These are phyloP conservation scores for Copidosoma floridanum DNA, from an alignment of 1,140 invertebrate genomes.

Conservation along the genomic window DNA sequence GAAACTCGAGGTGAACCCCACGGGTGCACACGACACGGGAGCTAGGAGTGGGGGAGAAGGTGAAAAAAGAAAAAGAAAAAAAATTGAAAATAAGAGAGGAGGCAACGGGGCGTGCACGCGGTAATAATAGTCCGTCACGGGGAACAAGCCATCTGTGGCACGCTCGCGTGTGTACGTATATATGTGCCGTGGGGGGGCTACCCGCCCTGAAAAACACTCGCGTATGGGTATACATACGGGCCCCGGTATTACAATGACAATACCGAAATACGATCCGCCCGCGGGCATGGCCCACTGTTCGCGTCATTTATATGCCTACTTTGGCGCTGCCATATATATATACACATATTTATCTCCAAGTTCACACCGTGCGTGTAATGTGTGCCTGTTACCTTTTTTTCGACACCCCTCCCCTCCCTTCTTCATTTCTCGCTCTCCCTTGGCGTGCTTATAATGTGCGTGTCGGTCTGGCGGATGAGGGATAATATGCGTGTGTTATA, in stretches of 20 bases:
- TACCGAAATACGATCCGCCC: constrained; percentile 54
- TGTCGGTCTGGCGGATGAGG: too few relatives aligned
- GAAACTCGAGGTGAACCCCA: neutral
- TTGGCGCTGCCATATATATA: constrained; percentile 4
- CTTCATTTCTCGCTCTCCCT: neutral
- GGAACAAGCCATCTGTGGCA: constrained; percentile 55
- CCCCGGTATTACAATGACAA: constrained; percentile 57
- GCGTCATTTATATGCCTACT: neutral
- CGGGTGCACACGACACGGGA: neutral
- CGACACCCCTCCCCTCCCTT: neutral
- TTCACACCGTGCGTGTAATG: too few relatives aligned
- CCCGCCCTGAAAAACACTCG: constrained; percentile 52
- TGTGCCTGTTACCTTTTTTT: too few relatives aligned
- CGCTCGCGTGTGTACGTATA: too few relatives aligned
- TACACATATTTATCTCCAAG: constrained; percentile 1
- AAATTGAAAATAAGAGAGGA: neutral
- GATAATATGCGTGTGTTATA: too few relatives aligned
- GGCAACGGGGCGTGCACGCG: constrained; percentile 54
- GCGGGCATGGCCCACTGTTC: constrained; percentile 53
- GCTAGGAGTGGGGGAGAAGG: neutral
- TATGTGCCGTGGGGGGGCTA: constrained; percentile 42
- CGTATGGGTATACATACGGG: too few relatives aligned
- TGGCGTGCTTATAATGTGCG: constrained; percentile 8
- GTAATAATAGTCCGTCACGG: constrained; percentile 52
- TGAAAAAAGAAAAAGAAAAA: constrained; percentile 30